Evolutionary conservation across 2,888 invertebrate genomes (phyloP), one percentile per base, ranked within the genome.

Genomic region (Drosophila dives): DNA sequence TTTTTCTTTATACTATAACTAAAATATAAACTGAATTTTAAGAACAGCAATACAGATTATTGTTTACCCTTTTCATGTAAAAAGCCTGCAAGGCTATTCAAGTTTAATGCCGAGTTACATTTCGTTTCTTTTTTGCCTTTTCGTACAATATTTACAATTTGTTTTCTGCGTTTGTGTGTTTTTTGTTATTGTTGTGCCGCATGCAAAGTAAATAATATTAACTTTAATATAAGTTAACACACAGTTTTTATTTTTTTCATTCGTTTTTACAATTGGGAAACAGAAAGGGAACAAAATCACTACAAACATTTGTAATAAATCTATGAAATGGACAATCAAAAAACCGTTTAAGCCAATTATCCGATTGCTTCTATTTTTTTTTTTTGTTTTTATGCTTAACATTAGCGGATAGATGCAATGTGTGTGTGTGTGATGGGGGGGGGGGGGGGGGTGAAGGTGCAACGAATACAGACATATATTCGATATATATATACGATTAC

Each of bases 221-320:
- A 53, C 56, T 58, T 56, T 70, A 56, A 38, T 45, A 34, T 53
- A 36, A 38, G 69, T 68, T 53, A 72, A 72, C 72, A 59, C 26
- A 58, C 54, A 40, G n/a, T 45, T 1, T 6, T 17, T n/a, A 20
- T 59, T 32, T 23, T 40, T 70, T 59, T 56, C 32, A 34, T 34
- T 34, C 6, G 34, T 34, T 26, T 26, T 26, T 40, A 45, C 12
- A 63, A 34, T 2, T 38, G 38, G 54, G 8, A 61, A 60, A 60
- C 51, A 38, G 56, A 56, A 72, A 51, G 59, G 61, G 54, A 65
- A 71, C 71, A 71, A 75, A 75, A 71, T 66, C 63, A 64, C 60
- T 58, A 75, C 55, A 49, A 51, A 45, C 45, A 23, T 38, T 45
- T 48, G n/a, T 15, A 59, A 63, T 75, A 75, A 34, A 32, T 54